These are phyloP conservation scores for Lordiphosa collinella DNA, from an alignment of 1,140 invertebrate genomes.

Conservation along the genomic window DNA sequence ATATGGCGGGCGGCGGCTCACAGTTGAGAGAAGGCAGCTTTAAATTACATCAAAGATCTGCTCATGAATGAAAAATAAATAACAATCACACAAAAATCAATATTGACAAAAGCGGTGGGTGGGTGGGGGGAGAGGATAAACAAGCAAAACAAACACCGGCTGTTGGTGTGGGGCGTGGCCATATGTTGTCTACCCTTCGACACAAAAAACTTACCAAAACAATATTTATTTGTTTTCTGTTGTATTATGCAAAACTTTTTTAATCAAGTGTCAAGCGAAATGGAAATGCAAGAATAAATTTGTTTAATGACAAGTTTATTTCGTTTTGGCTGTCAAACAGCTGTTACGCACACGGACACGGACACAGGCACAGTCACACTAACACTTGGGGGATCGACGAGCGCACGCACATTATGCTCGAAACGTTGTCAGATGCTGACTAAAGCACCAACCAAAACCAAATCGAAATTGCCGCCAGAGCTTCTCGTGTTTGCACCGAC, in stretches of 20 bases:
- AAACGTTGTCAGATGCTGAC: conserved; percentile 56
- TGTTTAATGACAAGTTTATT: conserved; percentile 37
- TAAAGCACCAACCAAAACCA: conserved; percentile 32
- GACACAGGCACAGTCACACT: conserved; percentile 10
- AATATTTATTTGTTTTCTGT: conserved; percentile 15
- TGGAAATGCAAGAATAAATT: conserved; percentile 11
- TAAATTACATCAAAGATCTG: conserved; percentile 57
- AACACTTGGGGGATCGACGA: conserved; percentile 12
- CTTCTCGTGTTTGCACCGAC: neutral
- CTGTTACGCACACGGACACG: conserved; percentile 45
- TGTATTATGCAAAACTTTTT: conserved; percentile 48
- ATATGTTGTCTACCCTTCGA: conserved; percentile 22
- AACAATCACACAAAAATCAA: conserved; percentile 72
- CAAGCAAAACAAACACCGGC: conserved; percentile 17
- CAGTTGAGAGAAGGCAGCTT: conserved; percentile 15
- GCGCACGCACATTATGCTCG: conserved; percentile 58
- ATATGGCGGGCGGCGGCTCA: conserved; percentile 23
- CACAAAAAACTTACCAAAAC: conserved; percentile 29
- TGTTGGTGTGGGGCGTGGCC: conserved; percentile 5
- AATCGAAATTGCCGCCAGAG: neutral
- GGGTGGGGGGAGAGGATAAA: neutral
- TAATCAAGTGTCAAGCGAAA: conserved; percentile 56
- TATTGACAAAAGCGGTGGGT: conserved; percentile 48
- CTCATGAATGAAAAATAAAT: conserved; percentile 62
- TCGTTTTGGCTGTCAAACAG: conserved; percentile 39